phyloP scores from a whole-genome alignment of 2,113 vertebrate species.

The Lasiurus cinereus region DNA sequence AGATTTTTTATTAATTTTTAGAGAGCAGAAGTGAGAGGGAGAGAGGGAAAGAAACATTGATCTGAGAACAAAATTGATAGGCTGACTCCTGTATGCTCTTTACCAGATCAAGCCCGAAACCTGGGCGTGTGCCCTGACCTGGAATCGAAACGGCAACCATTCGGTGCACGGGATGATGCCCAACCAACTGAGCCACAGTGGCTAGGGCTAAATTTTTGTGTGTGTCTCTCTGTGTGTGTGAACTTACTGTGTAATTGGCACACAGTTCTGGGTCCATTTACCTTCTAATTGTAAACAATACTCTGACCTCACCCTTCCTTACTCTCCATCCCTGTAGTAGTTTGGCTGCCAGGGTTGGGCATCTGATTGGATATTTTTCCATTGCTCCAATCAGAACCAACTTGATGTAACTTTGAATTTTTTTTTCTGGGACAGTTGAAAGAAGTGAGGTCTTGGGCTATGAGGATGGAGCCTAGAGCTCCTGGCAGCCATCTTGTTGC shows the following conservation, averaged over 20 bases:
- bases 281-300: background rate
- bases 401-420: background rate
- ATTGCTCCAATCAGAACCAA: background rate
- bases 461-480: background rate
- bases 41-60: no score
- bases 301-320: background rate
- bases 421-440: slow-evolving; percentile 39
- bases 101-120: no score
- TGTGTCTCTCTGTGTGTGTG: background rate
- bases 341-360: background rate
- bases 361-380: background rate
- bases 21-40: no score
- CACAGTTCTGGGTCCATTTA: background rate
- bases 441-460: background rate
- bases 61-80: no score
- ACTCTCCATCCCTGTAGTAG: background rate
- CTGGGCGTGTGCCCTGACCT: no score
- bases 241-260: background rate
- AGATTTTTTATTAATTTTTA: no score
- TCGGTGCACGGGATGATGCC: no score
- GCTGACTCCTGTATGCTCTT: no score
- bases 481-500: background rate
- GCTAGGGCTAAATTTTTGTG: no score
- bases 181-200: no score
- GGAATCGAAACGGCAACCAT: no score